phyloP scores from a whole-genome alignment of 2,888 invertebrate genomes.

The Abrostola triplasia region DNA sequence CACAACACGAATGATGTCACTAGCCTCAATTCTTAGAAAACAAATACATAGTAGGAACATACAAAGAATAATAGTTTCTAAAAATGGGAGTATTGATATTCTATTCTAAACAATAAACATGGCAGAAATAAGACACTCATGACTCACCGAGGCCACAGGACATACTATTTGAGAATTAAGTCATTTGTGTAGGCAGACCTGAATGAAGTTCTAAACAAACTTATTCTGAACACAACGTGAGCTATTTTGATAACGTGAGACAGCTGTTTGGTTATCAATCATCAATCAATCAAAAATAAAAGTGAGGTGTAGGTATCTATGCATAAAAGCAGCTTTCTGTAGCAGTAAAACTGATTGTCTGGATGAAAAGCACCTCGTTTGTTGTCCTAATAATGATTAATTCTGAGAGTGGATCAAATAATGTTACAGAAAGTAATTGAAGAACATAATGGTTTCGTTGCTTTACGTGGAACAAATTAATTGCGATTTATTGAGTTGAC shows the following conservation, averaged over 20 bases:
- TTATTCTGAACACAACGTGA: conserved; percentile 20
- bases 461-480: too few species aligned
- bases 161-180: conserved; percentile 46
- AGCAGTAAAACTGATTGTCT: too few species aligned
- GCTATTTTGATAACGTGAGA: conserved; percentile 12
- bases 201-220: conserved; percentile 29
- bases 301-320: too few species aligned
- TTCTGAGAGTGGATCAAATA: too few species aligned
- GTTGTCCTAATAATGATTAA: too few species aligned
- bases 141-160: conserved; percentile 41
- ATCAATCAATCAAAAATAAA: too few species aligned
- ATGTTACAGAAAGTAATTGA: too few species aligned
- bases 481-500: not conserved
- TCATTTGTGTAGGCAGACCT: conserved; percentile 62
- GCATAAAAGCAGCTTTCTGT: too few species aligned
- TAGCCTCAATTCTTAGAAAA: conserved; percentile 47
- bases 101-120: conserved; percentile 42
- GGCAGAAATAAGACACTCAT: conserved; percentile 37
- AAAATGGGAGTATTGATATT: conserved; percentile 54
- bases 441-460: too few species aligned
- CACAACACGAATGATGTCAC: conserved; percentile 50
- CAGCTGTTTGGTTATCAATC: too few species aligned
- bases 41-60: conserved; percentile 12
- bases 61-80: conserved; percentile 43
- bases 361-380: too few species aligned